These are phyloP conservation scores for Cryptophagus acutangulus DNA, from an alignment of 2,888 invertebrate genomes.

Conservation along the genomic window DNA sequence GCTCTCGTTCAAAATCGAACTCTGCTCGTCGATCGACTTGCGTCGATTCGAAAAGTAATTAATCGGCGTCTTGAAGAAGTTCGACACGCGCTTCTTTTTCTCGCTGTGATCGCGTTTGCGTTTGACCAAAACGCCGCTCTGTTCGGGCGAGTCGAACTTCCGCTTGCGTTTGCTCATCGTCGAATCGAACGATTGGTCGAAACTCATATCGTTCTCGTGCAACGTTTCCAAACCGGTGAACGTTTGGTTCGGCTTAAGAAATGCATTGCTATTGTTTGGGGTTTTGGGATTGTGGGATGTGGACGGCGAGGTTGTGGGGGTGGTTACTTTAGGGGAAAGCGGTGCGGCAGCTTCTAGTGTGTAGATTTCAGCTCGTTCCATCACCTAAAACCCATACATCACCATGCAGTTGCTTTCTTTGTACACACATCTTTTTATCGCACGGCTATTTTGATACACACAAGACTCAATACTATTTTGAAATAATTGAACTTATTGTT, in stretches of 20 bases:
- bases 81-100: conserved; percentile 38
- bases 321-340: conserved; percentile 47
- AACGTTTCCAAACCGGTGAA: conserved; percentile 34
- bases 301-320: conserved; percentile 21
- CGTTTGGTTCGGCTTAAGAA: conserved; percentile 21
- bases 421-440: too few species aligned
- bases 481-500: too few species aligned
- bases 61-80: conserved; percentile 44
- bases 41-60: conserved; percentile 44
- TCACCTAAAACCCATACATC: conserved; percentile 55
- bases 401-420: conserved; percentile 18
- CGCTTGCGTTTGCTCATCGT: conserved; percentile 31
- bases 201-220: conserved; percentile 36
- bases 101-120: conserved; percentile 42
- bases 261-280: conserved; percentile 19
- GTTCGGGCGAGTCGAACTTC: conserved; percentile 33
- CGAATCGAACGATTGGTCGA: conserved; percentile 30
- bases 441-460: too few species aligned
- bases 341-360: conserved; percentile 61
- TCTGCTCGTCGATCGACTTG: conserved; percentile 40
- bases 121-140: conserved; percentile 24
- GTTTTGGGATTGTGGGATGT: conserved; percentile 16
- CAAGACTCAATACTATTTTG: too few species aligned
- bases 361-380: conserved; percentile 64
- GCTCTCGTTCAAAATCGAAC: conserved; percentile 39